These are phyloP conservation scores for Muscina levida DNA, from an alignment of 2,888 invertebrate species.

Conservation along the genomic window DNA sequence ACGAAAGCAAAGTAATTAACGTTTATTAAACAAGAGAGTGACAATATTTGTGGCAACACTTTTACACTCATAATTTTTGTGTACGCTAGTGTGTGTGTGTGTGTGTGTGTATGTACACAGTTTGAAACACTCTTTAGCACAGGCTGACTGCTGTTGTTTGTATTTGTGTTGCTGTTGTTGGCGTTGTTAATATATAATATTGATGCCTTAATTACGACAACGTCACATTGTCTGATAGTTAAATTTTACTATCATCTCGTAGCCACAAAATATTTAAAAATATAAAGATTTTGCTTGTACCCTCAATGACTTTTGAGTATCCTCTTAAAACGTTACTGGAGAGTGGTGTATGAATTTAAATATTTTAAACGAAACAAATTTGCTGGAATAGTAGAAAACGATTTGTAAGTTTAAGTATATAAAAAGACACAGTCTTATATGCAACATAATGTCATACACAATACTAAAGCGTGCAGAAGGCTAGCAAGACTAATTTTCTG, in stretches of 20 bases:
- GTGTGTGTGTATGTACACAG: neutral
- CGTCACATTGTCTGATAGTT: slow-evolving; percentile 66
- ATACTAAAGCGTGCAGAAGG: no score
- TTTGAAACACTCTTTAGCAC: slow-evolving; percentile 10
- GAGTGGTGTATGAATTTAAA: neutral
- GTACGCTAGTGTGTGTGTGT: neutral
- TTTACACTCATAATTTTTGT: slow-evolving; percentile 33
- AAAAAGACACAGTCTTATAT: no score
- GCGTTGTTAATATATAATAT: slow-evolving; percentile 31
- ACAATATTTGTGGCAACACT: slow-evolving; percentile 52
- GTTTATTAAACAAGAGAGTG: slow-evolving; percentile 60
- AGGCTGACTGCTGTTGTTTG: slow-evolving; percentile 9
- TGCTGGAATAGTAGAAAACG: no score
- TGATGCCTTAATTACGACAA: slow-evolving; percentile 65
- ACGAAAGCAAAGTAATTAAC: slow-evolving; percentile 63
- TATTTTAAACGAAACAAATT: no score
- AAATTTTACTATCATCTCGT: slow-evolving; percentile 59
- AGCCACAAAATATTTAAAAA: slow-evolving; percentile 63
- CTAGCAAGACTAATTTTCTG: no score
- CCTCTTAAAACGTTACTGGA: no score
- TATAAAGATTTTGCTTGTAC: neutral
- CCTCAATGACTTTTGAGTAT: no score
- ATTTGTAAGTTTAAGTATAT: no score
- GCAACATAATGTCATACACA: no score
- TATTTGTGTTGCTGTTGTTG: slow-evolving; percentile 7